Base-by-base conservation (phyloP, 2,888 invertebrate genomes). In the Dendrolimus houi region DNA sequence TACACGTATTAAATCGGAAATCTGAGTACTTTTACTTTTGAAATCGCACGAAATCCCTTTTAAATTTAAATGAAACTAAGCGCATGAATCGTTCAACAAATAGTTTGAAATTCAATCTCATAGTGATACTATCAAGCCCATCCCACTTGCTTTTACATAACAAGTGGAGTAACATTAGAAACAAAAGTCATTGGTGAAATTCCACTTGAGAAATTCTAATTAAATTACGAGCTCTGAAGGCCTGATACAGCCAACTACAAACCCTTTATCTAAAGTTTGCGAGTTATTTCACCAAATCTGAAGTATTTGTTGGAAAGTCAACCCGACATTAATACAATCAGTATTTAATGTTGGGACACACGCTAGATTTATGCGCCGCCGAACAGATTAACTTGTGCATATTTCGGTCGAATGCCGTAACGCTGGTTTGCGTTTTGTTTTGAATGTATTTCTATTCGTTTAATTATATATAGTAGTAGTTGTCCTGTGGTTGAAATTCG, bases 141-240 rank as follows among this genome's bases (percentile, higher is more conserved):
- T 47, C 47, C 47, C 12, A 47, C 47, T 47, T 10, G 47, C 47
- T 62, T 71, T 68, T 69, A 69, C 67, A 66, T 71, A 77, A 71
- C 68, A 69, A 75, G 72, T 78, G 78, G 77, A 80, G 47, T 47
- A 80, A 76, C 71, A 77, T 70, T 62, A 68, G 67, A 64, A 75
- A 77, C 79, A 75, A 79, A 79, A 79, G 80, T 82, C 78, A 83
- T 81, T 81, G 74, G 67, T 70, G 74, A 76, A 82, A 86, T 85
- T 82, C 76, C 81, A 71, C 72, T 75, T 69, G 70, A 74, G 77
- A 83, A 80, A 82, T 83, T 81, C 79, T 81, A 84, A 85, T 85
- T 85, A 79, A 83, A 84, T 84, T 77, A 81, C 74, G 71, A 74
- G 69, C 69, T 71, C 64, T 59, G 65, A 64, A 70, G 68, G 63